Percentiles rank a stretch among this genome's conserved stretches.
Evolutionary conservation across 2,113 vertebrate species (phyloP).

Genomic region (Phylloscopus trochiloides): DNA sequence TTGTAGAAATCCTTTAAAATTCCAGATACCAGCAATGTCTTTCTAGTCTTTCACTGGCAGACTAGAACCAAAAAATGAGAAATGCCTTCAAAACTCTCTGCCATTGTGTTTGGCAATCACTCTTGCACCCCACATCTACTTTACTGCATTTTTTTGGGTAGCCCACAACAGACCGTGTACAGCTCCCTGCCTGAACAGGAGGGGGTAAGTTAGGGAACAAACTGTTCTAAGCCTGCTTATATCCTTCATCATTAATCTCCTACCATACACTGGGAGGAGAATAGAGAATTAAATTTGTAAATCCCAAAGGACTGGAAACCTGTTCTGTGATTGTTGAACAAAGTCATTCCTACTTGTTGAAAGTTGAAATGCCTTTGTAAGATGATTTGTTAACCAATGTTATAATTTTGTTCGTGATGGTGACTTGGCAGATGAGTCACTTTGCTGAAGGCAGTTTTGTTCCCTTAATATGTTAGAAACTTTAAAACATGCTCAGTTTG

Average conservation of each 20-base stretch:
- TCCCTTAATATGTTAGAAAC: background rate
- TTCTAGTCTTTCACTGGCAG: background rate
- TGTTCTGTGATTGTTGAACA: background rate
- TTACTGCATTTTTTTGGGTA: background rate
- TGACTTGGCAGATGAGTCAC: background rate
- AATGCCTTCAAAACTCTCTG: background rate
- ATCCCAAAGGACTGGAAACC: background rate
- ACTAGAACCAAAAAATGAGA: background rate
- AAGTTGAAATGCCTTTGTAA: background rate
- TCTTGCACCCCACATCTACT: background rate
- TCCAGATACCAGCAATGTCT: background rate
- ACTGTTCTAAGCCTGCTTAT: background rate
- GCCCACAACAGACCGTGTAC: background rate
- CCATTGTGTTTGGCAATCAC: background rate
- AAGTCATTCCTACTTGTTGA: background rate
- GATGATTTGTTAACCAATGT: background rate
- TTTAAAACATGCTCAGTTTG: background rate
- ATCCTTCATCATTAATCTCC: background rate
- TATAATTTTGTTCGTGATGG: background rate
- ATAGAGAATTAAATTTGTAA: background rate
- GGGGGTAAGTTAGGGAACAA: background rate
- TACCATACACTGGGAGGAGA: background rate
- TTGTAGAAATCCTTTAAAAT: background rate
- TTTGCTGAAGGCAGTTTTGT: background rate
- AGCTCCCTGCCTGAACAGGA: constrained; percentile 3